Base-by-base conservation (phyloP, 2,113 vertebrate species). In the Oplegnathus fasciatus region DNA sequence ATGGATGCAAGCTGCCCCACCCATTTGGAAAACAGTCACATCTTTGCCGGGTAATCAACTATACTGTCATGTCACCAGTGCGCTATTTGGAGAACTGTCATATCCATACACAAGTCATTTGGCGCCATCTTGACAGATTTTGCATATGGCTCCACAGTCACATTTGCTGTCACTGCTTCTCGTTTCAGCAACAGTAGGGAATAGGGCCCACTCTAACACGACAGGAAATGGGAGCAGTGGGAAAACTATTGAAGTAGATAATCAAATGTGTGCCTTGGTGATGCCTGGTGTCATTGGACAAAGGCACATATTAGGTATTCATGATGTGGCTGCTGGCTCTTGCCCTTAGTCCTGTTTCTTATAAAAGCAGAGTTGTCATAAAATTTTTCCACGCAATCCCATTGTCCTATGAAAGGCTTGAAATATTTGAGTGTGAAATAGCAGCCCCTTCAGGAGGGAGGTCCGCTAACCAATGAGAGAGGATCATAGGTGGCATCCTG, bases 401-500 rank as follows among this genome's bases (percentile, higher is more conserved):
- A 64, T 64, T 72, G 86, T 64, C 54, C 48, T 4, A 73, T 20
- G 8, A 75, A 82, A 77, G 65, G 7, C 34, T 28, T 2, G 24
- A 9, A 71, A 84, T 48, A 46, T 75, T 26, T 48, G n/a, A 32
- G 17, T 52, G 50, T 48, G 54, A 82, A 75, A 78, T 9, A 20
- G 14, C 32, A 26, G 73, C 46, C 46, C 71, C 64, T 50, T 28
- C 34, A 57, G 78, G 32, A 58, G 20, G 8, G 57, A 71, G 81
- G 69, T 84, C 67, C 86, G 42, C 46, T n/a, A 66, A 78, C 62
- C 80, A 85, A 58, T 74, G 37, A 80, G 32, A 37, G 61, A 71
- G 57, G 82, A 89, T 69, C 77, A 85, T 0, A 83, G 81, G 57
- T 82, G 82, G 80, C 77, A 78, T 83, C 69, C 84, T 58, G 48